These are phyloP conservation scores for Serripes groenlandicus DNA, from an alignment of 2,888 invertebrate species.

Conservation along the genomic window DNA sequence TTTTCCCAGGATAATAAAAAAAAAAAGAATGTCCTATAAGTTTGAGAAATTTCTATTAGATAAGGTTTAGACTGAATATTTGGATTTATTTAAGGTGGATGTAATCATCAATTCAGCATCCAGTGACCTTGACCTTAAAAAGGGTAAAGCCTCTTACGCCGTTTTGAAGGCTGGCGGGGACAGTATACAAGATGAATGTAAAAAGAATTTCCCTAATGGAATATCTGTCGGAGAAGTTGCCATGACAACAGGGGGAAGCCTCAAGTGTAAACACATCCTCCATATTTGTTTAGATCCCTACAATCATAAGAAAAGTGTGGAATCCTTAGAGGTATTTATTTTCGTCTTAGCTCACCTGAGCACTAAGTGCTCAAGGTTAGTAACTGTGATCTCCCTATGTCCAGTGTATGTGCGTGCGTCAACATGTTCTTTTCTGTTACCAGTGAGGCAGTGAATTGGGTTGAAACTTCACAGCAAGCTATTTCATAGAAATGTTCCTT, in stretches of 20 bases:
- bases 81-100: conserved; percentile 51
- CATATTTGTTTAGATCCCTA: conserved; percentile 54
- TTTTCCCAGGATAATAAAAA: too few species aligned
- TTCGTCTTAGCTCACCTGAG: too few species aligned
- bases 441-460: too few species aligned
- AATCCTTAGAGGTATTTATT: conserved; percentile 6
- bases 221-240: conserved; percentile 46
- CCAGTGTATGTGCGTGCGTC: not conserved
- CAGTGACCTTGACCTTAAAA: conserved; percentile 22
- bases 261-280: conserved; percentile 49
- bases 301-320: conserved; percentile 8
- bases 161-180: conserved; percentile 41
- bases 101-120: conserved; percentile 57
- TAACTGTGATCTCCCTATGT: too few species aligned
- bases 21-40: too few species aligned
- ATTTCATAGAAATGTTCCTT: too few species aligned
- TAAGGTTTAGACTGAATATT: too few species aligned
- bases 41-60: too few species aligned
- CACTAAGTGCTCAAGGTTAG: too few species aligned
- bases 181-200: conserved; percentile 26
- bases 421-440: too few species aligned
- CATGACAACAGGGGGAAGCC: conserved; percentile 52
- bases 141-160: conserved; percentile 34
- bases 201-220: conserved; percentile 49
- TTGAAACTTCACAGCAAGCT: too few species aligned